A percentile compares a stretch with the other conserved stretches of the same genome.
Evolutionary conservation across 2,797 vertebrate species (phyloP).

Genomic region (Crocodylus rhombifer): DNA sequence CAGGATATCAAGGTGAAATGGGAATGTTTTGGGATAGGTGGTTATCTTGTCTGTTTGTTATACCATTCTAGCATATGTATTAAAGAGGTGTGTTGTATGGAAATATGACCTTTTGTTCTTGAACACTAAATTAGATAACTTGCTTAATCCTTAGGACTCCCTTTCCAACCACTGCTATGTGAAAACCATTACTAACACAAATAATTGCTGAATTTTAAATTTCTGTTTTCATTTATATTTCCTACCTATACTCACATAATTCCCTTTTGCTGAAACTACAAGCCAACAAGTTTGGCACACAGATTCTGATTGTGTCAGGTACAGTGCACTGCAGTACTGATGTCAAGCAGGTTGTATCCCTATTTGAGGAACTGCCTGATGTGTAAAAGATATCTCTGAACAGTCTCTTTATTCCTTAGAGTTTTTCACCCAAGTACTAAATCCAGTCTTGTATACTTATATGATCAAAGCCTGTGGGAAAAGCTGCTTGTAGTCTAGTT

Average conservation of each 20-base stretch:
- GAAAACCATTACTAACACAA: neutral
- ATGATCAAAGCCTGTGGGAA: neutral
- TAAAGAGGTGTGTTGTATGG: neutral
- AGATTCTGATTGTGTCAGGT: neutral
- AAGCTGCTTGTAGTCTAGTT: neutral
- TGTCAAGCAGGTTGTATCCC: neutral
- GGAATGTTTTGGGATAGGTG: neutral
- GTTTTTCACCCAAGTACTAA: neutral
- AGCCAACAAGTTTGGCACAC: neutral
- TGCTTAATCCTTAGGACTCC: neutral
- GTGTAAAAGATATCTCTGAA: neutral
- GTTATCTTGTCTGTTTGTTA: neutral
- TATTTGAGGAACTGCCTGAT: neutral
- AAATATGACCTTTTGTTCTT: neutral
- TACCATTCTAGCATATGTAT: neutral
- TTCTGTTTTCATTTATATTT: neutral
- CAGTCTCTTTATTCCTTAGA: neutral
- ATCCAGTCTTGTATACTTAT: neutral
- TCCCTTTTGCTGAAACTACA: neutral
- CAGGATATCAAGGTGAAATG: neutral
- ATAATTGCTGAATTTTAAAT: neutral
- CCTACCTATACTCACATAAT: neutral
- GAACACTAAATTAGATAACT: neutral
- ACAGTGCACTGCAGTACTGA: rapidly evolving
- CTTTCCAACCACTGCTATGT: neutral